A percentile compares a stretch with the other conserved stretches of the same genome.
phyloP scores from a whole-genome alignment of 2,888 invertebrate species.

The Erannis defoliaria region DNA sequence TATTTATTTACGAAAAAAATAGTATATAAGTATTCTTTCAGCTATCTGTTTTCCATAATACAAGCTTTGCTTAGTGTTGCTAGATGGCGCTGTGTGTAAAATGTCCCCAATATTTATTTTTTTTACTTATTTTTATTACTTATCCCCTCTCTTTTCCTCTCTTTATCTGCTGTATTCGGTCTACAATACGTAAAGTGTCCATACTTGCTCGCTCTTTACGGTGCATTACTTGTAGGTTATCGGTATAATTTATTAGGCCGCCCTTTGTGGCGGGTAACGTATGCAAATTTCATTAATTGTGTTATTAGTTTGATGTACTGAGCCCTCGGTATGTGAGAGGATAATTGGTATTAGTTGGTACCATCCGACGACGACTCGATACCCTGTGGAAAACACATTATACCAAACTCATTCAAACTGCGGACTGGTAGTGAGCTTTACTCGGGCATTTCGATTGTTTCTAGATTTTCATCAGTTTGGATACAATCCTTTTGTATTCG shows the following conservation, averaged over 20 bases:
- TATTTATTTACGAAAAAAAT: too few species aligned
- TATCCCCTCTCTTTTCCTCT: not conserved
- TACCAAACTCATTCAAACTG: not conserved
- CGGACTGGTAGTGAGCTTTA: too few species aligned
- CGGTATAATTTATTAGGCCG: conserved; percentile 42
- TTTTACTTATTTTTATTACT: too few species aligned
- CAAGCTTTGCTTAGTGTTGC: too few species aligned
- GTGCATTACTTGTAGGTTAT: conserved; percentile 39
- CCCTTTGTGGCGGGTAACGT: conserved; percentile 47
- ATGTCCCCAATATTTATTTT: too few species aligned
- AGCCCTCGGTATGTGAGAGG: conserved; percentile 42
- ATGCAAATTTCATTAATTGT: conserved; percentile 59
- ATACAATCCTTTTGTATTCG: too few species aligned
- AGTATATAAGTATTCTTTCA: too few species aligned
- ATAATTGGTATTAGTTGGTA: conserved; percentile 23
- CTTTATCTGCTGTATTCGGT: not conserved
- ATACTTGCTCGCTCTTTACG: conserved; percentile 12
- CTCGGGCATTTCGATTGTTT: too few species aligned
- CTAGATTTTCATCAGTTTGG: too few species aligned
- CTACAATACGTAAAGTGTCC: not conserved
- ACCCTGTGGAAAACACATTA: not conserved
- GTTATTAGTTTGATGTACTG: conserved; percentile 54
- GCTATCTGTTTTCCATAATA: too few species aligned
- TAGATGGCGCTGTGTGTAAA: too few species aligned
- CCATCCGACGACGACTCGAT: not conserved